Percentiles rank a stretch among this genome's conserved stretches.
Conservation (phyloP, 2,888 invertebrate genomes). For the Xylota segnis region DNA sequence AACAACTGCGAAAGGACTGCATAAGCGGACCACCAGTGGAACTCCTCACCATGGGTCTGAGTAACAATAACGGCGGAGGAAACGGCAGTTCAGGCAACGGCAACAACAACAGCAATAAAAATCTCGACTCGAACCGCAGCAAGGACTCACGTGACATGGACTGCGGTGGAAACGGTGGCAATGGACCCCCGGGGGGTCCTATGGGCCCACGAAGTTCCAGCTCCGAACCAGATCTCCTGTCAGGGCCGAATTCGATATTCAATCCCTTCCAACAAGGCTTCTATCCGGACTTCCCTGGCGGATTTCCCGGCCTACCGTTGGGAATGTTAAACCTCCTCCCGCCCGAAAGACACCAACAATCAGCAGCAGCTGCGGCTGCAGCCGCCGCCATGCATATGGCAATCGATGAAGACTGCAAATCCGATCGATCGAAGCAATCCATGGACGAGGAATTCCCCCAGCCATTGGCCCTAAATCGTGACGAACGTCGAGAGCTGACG, state of each 20-base stretch:
- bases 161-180: conserved; percentile 77
- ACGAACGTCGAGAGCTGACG: conserved; percentile 87
- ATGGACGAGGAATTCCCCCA: conserved; percentile 86
- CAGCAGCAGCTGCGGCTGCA: conserved; percentile 83
- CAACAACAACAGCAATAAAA: conserved; percentile 78
- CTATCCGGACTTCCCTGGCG: conserved; percentile 92
- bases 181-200: conserved; percentile 76
- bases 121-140: conserved; percentile 82
- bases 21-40: conserved; percentile 92
- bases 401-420: conserved; percentile 89
- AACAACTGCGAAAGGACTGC: conserved; percentile 94
- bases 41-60: conserved; percentile 87
- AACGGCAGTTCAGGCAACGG: conserved; percentile 59
- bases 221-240: conserved; percentile 88
- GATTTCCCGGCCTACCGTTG: conserved; percentile 91
- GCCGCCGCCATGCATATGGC: conserved; percentile 86
- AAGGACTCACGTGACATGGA: conserved; percentile 80
- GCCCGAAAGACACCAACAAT: conserved; percentile 88
- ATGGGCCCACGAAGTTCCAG: conserved; percentile 87
- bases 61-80: conserved; percentile 78
- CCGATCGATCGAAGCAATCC: conserved; percentile 87
- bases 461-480: conserved; percentile 87
- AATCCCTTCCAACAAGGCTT: conserved; percentile 92
- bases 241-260: conserved; percentile 88
- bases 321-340: conserved; percentile 94